Percentiles rank a stretch among this genome's conserved stretches.
Evolutionary conservation across 2,113 vertebrate genomes (phyloP).

Genomic region (Propithecus coquereli): DNA sequence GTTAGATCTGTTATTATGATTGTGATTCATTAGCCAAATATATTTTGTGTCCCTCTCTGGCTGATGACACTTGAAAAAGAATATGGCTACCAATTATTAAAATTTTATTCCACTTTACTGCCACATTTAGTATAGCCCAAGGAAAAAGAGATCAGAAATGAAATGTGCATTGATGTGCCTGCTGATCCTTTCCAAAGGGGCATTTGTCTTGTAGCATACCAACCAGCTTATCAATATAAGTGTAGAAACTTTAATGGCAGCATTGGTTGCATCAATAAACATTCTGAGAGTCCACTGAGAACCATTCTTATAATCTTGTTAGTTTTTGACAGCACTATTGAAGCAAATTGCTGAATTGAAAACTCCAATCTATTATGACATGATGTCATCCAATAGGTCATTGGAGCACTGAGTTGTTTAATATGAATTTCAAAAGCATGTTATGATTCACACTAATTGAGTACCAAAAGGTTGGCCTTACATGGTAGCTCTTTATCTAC

Average conservation of each 20-base stretch:
- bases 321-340: slow-evolving; percentile 20
- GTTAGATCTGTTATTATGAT: slow-evolving; percentile 20
- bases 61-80: slow-evolving; percentile 8
- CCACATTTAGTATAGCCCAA: not conserved
- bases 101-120: not conserved
- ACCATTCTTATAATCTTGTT: not conserved
- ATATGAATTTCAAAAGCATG: slow-evolving; percentile 16
- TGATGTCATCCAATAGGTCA: slow-evolving; percentile 31
- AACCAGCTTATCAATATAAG: not conserved
- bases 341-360: slow-evolving; percentile 36
- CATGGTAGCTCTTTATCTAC: not conserved
- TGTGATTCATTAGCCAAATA: slow-evolving; percentile 46
- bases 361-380: slow-evolving; percentile 13
- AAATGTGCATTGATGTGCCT: not conserved
- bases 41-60: slow-evolving; percentile 2
- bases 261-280: not conserved
- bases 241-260: not conserved
- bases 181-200: not conserved
- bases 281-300: slow-evolving; percentile 5
- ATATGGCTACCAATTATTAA: slow-evolving; percentile 24
- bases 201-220: not conserved
- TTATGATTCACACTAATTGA: slow-evolving; percentile 34
- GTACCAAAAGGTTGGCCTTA: slow-evolving; percentile 9
- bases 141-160: not conserved
- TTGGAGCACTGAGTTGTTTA: slow-evolving; percentile 12